Percentiles rank a stretch among this genome's conserved stretches.
phyloP scores from a whole-genome alignment of 2,113 vertebrate species.

The Gavialis gangeticus region DNA sequence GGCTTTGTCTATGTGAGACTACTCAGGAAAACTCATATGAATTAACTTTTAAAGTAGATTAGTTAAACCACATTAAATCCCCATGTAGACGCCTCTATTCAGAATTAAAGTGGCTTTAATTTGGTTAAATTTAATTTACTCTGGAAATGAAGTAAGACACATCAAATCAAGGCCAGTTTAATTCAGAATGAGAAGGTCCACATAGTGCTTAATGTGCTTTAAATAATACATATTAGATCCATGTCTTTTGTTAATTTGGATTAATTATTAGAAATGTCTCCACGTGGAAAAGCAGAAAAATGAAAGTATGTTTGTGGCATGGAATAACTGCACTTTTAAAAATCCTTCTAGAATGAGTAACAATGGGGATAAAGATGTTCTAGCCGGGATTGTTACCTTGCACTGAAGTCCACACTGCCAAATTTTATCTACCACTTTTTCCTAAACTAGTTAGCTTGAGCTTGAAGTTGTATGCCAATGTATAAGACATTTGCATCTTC shows the following conservation, averaged over 20 bases:
- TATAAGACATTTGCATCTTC: no score
- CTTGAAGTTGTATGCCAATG: no score
- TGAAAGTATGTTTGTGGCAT: neutral
- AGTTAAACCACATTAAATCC: neutral
- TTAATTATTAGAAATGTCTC: neutral
- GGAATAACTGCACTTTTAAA: neutral
- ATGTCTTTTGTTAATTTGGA: neutral
- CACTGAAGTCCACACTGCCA: no score
- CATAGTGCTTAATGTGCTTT: neutral
- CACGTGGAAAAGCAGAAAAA: neutral
- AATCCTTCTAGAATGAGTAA: neutral
- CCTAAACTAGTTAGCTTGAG: no score
- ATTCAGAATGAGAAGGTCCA: no score
- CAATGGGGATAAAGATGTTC: no score
- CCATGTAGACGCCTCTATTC: neutral
- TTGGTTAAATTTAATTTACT: neutral
- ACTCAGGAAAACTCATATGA: neutral
- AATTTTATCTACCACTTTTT: no score
- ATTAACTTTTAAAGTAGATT: neutral
- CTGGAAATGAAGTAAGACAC: neutral
- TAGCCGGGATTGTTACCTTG: no score
- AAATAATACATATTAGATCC: neutral
- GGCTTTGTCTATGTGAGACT: neutral
- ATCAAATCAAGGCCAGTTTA: no score
- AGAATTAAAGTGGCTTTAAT: neutral